Base-by-base conservation (phyloP, 1,140 invertebrate genomes). In the Ips typographus region DNA sequence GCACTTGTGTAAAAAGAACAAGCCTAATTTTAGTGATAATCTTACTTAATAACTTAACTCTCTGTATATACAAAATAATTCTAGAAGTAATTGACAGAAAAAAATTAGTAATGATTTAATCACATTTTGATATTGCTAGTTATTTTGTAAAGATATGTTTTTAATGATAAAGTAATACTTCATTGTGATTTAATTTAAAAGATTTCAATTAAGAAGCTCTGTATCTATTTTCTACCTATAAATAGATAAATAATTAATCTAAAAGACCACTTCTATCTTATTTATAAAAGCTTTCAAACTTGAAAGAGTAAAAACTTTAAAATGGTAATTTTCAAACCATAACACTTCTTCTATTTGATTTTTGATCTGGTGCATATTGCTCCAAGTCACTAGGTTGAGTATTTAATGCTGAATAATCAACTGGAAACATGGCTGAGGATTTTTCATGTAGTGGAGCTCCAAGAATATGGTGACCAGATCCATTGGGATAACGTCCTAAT, bases 321-420 rank as follows among this genome's bases (percentile, higher is more conserved):
- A 49, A 49, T 6, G 7, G 53, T 67, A 69, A 58, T 22, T 70
- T 68, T 84, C 80, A 90, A 49, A 90, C 88, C 70, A 90, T 86
- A 60, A 91, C 86, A 56, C 89, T 90, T 78, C 87, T 85, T 78
- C 89, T 82, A 77, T 88, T 89, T 62, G 85, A 86, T 75, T 85
- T 87, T 73, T 86, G 88, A 73, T 88, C 84, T 1, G 88, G 88
- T 66, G 83, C 85, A 75, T 90, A 91, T 66, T 88, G 85, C 79
- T 90, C 89, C 57, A 90, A 75, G 74, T 88, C 87, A 56, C 86
- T 87, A 65, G 85, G 85, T 71, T 88, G 84, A 2, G 87, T 86
- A 78, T 90, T 90, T 63, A 91, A 82, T 5, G 89, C 88, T 72
- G 87, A 89, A 79, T 91, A 90, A 82, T 91, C 89, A 36, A 91